Percentiles rank a stretch among this genome's conserved stretches.
These are phyloP conservation scores for Emydoidea blandingii DNA, from an alignment of 2,797 vertebrate genomes.

Conservation along the genomic window DNA sequence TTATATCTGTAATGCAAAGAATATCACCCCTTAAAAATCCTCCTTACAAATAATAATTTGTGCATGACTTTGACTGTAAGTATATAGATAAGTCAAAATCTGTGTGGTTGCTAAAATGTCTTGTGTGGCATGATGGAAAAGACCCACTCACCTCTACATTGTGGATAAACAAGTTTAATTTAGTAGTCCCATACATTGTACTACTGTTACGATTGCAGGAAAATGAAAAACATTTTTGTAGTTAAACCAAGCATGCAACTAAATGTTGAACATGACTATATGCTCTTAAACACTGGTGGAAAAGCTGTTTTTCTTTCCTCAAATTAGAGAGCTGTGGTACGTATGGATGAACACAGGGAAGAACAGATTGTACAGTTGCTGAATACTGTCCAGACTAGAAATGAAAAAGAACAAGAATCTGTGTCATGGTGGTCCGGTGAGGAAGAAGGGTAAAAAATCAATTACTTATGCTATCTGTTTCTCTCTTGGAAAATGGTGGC, in stretches of 20 bases:
- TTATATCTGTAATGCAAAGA: background rate
- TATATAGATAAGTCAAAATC: background rate
- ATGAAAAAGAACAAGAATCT: slow-evolving; percentile 76
- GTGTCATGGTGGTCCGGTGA: slow-evolving; percentile 86
- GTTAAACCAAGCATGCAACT: background rate
- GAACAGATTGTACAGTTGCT: slow-evolving; percentile 94
- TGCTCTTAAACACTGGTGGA: accelerated
- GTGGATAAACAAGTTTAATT: background rate
- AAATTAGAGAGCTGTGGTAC: slow-evolving; percentile 91
- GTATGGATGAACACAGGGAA: slow-evolving; percentile 95
- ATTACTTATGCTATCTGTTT: accelerated
- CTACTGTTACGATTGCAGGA: background rate
- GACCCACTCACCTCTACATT: background rate
- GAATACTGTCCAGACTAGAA: slow-evolving; percentile 87
- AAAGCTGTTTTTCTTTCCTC: background rate
- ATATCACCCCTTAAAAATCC: background rate
- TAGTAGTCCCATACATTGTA: background rate
- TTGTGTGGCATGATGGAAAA: background rate
- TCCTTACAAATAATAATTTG: background rate
- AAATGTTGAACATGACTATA: background rate
- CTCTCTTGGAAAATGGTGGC: accelerated
- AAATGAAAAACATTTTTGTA: background rate
- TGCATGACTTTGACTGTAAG: background rate
- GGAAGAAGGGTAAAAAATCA: slow-evolving; percentile 79
- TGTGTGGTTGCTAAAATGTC: background rate